Percentiles rank a stretch among this genome's conserved stretches.
Conservation (phyloP, 2,113 vertebrate genomes). For the Epinephelus cyanopodus region DNA sequence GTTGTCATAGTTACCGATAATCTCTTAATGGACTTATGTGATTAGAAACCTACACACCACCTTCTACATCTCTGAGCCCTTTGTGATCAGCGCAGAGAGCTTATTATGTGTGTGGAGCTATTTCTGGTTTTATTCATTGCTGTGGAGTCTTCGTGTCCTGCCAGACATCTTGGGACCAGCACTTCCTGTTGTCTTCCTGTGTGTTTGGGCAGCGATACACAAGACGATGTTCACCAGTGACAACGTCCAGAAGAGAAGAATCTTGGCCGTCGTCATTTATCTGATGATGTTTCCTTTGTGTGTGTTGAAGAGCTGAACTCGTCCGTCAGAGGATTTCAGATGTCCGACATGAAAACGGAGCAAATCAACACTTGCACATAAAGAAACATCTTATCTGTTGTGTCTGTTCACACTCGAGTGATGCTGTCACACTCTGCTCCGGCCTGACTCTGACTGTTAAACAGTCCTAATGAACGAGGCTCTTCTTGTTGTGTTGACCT, state of each 20-base stretch:
- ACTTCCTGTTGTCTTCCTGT: background rate
- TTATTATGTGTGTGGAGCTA: conserved; percentile 14
- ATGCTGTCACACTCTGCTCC: background rate
- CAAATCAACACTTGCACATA: background rate
- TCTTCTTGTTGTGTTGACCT: background rate
- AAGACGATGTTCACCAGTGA: too few relatives aligned
- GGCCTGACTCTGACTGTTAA: background rate
- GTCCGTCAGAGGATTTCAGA: background rate
- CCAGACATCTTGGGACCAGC: conserved; percentile 30
- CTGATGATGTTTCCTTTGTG: background rate
- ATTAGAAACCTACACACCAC: conserved; percentile 36
- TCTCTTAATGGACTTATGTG: conserved; percentile 49
- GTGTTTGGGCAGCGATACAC: too few relatives aligned
- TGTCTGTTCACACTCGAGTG: background rate
- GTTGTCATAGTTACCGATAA: conserved; percentile 12
- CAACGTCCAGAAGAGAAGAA: too few relatives aligned
- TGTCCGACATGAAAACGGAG: background rate
- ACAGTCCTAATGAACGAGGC: background rate
- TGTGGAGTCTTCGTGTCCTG: conserved; percentile 8
- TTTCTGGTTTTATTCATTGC: conserved; percentile 33
- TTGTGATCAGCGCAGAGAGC: conserved; percentile 10
- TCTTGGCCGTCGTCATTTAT: too few relatives aligned
- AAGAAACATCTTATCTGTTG: background rate
- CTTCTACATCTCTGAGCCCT: background rate
- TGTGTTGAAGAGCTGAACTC: background rate